phyloP scores from a whole-genome alignment of 2,113 vertebrate species.

The Megaptera novaeangliae region DNA sequence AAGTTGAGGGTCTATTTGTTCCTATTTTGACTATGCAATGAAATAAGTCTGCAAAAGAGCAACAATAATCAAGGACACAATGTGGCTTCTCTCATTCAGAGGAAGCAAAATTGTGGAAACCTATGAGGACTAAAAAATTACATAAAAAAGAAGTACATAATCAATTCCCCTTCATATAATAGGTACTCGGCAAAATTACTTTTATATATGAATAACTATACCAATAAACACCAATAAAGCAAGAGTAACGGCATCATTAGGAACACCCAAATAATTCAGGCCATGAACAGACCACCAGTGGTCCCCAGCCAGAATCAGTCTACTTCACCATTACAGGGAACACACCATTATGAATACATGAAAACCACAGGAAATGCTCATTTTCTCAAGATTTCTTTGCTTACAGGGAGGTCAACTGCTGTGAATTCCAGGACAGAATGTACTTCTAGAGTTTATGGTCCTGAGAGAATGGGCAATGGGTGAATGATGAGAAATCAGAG shows the following conservation, averaged over 20 bases:
- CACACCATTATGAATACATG: conserved; percentile 50
- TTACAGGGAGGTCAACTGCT: conserved; percentile 39
- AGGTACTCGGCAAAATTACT: conserved; percentile 55
- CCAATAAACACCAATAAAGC: conserved; percentile 64
- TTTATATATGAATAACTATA: conserved; percentile 59
- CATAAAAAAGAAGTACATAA: conserved; percentile 35
- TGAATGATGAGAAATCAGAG: background rate
- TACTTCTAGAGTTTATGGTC: conserved; percentile 16
- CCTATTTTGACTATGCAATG: background rate
- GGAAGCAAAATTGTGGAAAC: conserved; percentile 17
- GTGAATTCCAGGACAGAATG: conserved; percentile 26
- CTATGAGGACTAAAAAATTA: conserved; percentile 30
- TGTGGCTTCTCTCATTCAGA: conserved; percentile 20
- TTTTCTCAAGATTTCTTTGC: conserved; percentile 43
- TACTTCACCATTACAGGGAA: conserved; percentile 33
- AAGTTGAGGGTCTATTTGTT: background rate
- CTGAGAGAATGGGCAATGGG: background rate
- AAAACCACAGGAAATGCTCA: conserved; percentile 52
- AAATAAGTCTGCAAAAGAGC: background rate
- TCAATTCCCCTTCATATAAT: conserved; percentile 59
- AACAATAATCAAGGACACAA: conserved; percentile 29
- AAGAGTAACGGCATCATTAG: conserved; percentile 54
- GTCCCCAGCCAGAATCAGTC: conserved; percentile 44
- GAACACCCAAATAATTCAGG: conserved; percentile 37
- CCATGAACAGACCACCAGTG: conserved; percentile 37